Evolutionary conservation across 2,888 invertebrate genomes (phyloP).

Genomic region (Nasonia oneida): DNA sequence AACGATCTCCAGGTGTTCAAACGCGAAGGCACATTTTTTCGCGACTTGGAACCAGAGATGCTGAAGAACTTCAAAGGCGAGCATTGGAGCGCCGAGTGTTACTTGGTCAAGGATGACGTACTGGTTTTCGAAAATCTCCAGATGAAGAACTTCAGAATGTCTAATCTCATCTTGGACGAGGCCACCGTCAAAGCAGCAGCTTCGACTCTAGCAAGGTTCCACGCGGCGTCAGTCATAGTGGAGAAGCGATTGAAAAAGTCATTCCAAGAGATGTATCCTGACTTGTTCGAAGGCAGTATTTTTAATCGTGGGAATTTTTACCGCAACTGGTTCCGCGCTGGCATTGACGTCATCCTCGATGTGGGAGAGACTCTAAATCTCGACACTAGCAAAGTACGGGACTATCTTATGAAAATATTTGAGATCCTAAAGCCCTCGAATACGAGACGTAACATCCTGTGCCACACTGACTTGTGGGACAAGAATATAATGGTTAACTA

Average conservation of each 20-base stretch:
- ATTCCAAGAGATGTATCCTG: constrained; percentile 67
- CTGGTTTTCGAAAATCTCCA: neutral
- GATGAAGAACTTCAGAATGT: neutral
- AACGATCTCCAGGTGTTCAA: neutral
- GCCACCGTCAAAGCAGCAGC: neutral
- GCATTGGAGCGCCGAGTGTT: neutral
- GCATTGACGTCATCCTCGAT: constrained; percentile 50
- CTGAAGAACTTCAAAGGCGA: neutral
- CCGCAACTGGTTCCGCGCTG: constrained; percentile 48
- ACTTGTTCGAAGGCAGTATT: constrained; percentile 61
- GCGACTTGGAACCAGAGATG: neutral
- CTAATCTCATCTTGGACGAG: neutral
- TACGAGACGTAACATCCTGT: constrained; percentile 67
- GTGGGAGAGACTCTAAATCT: constrained; percentile 66
- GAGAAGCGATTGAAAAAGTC: constrained; percentile 67
- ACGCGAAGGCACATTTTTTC: neutral
- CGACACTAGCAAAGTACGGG: constrained; percentile 67
- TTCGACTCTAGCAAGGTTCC: constrained; percentile 69
- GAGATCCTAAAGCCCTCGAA: constrained; percentile 83
- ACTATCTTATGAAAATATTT: constrained; percentile 77
- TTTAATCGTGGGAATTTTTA: constrained; percentile 62
- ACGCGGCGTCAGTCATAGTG: constrained; percentile 71
- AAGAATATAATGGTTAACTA: constrained; percentile 69
- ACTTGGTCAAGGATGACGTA: neutral
- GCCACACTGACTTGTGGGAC: constrained; percentile 12